Conservation (phyloP, 1,140 invertebrate genomes). For the Asobara japonica region DNA sequence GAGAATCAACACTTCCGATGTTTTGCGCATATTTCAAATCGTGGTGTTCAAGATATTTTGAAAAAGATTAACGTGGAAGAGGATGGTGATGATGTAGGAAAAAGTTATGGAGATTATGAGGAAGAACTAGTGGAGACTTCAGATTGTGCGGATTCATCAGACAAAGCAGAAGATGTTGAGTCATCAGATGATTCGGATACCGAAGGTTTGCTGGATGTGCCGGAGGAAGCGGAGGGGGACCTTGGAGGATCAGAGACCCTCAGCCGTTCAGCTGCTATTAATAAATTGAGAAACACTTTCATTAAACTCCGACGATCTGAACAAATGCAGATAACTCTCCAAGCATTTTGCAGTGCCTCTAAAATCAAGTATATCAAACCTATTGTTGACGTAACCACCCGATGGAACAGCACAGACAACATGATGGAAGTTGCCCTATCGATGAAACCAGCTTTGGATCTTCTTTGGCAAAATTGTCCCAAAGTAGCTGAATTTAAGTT, state of each 20-base stretch:
- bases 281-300: neutral
- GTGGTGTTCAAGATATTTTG: neutral
- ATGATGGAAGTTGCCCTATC: constrained; percentile 9
- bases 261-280: neutral
- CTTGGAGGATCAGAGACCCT: neutral
- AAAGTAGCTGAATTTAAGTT: neutral
- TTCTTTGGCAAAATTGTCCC: neutral
- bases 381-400: constrained; percentile 16
- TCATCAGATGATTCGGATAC: neutral
- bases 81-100: neutral
- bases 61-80: neutral
- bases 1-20: constrained; percentile 7
- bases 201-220: too few relatives aligned
- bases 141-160: neutral
- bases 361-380: constrained; percentile 12
- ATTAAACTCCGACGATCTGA: neutral
- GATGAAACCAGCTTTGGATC: neutral
- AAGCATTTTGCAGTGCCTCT: neutral
- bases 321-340: neutral
- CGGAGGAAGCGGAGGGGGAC: neutral
- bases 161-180: neutral
- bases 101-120: neutral
- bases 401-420: constrained; percentile 21
- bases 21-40: neutral
- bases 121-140: neutral